A percentile compares a stretch with the other conserved stretches of the same genome.
Evolutionary conservation across 2,888 invertebrate species (phyloP).

Genomic region (Mystacides longicornis): DNA sequence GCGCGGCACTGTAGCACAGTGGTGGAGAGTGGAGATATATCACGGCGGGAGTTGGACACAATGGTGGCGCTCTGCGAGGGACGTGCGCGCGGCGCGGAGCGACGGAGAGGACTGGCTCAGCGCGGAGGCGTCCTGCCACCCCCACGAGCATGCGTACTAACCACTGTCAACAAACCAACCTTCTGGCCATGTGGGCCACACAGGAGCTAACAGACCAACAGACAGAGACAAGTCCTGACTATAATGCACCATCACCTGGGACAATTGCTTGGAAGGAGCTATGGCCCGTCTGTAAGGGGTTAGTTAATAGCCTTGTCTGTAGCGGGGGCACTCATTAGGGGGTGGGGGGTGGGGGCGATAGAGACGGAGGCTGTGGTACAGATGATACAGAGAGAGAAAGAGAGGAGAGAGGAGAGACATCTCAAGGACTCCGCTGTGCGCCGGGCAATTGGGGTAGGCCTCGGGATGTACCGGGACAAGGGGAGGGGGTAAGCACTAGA

Average conservation of each 20-base stretch:
- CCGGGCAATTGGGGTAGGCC: conserved; percentile 1
- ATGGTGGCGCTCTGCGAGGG: neutral
- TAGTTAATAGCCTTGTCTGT: too few relatives aligned
- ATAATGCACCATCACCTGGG: neutral
- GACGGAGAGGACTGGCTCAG: conserved; percentile 22
- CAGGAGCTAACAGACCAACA: neutral
- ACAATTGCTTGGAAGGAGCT: too few relatives aligned
- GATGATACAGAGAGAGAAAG: neutral
- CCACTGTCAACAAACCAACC: neutral
- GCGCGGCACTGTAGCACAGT: neutral
- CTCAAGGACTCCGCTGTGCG: neutral
- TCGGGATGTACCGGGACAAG: too few relatives aligned
- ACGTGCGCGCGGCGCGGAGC: conserved; percentile 22
- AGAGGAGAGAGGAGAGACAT: neutral
- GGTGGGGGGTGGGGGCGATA: neutral
- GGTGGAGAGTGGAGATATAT: neutral
- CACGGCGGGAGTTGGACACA: neutral
- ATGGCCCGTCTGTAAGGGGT: too few relatives aligned
- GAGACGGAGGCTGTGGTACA: too few relatives aligned
- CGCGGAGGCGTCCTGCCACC: conserved; percentile 37
- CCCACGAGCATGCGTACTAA: conserved; percentile 27
- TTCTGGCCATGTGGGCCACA: neutral
- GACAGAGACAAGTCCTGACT: neutral
- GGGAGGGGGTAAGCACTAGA: too few relatives aligned
- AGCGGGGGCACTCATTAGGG: too few relatives aligned